Percentiles rank a stretch among this genome's conserved stretches.
These are phyloP conservation scores for Sebastes ruberrimus DNA, from an alignment of 2,797 vertebrate genomes.

Conservation along the genomic window DNA sequence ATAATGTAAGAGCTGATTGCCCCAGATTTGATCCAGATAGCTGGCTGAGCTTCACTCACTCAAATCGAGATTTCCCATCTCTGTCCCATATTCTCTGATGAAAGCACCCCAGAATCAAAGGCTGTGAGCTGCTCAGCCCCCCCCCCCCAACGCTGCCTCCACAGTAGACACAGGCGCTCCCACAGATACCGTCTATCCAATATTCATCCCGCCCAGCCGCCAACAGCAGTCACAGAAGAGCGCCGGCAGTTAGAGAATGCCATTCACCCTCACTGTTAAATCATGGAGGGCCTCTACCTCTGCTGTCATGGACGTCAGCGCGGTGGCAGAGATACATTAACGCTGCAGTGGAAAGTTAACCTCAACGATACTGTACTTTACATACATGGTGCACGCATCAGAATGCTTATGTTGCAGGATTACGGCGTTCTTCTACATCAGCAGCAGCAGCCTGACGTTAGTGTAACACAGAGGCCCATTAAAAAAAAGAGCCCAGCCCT, in stretches of 20 bases:
- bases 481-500: not conserved
- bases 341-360: constrained; percentile 5
- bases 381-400: constrained; percentile 44
- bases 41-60: constrained; percentile 51
- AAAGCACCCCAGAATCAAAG: constrained; percentile 74
- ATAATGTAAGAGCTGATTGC: constrained; percentile 30
- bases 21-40: constrained; percentile 59
- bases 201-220: constrained; percentile 43
- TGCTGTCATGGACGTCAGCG: not conserved
- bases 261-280: constrained; percentile 14
- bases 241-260: constrained; percentile 21
- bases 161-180: constrained; percentile 35
- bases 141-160: constrained; percentile 12
- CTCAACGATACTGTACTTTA: constrained; percentile 30
- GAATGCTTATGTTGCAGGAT: constrained; percentile 28
- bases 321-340: constrained; percentile 28
- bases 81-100: constrained; percentile 70
- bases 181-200: constrained; percentile 49
- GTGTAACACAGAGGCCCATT: constrained; percentile 3
- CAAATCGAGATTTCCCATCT: constrained; percentile 61
- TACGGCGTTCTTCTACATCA: constrained; percentile 5
- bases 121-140: constrained; percentile 43
- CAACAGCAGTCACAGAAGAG: constrained; percentile 20
- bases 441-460: not conserved
- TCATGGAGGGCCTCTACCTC: not conserved